A percentile compares a stretch with the other conserved stretches of the same genome.
These are phyloP conservation scores for Macaria notata DNA, from an alignment of 2,888 invertebrate genomes.

Conservation along the genomic window DNA sequence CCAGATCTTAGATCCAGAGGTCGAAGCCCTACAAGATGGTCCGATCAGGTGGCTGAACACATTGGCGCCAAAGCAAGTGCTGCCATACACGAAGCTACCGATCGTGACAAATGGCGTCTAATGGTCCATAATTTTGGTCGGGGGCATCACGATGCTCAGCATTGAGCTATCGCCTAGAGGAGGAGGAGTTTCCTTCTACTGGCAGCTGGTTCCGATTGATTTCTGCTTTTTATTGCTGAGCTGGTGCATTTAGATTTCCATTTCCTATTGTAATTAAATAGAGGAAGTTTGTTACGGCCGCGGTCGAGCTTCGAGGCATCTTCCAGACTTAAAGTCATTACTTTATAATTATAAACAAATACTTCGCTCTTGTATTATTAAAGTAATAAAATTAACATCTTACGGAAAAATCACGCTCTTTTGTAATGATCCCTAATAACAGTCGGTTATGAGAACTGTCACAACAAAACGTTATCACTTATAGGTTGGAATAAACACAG, in stretches of 20 bases:
- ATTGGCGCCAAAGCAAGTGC: too few relatives aligned
- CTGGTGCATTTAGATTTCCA: conserved; percentile 63
- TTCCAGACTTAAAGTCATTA: too few relatives aligned
- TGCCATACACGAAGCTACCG: too few relatives aligned
- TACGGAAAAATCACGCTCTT: conserved; percentile 3
- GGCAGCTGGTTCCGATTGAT: conserved; percentile 42
- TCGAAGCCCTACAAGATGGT: conserved; percentile 35
- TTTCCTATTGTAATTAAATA: conserved; percentile 69
- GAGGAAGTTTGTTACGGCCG: conserved; percentile 51
- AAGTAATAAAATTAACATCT: too few relatives aligned
- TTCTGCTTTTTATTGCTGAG: conserved; percentile 55
- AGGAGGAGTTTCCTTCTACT: conserved; percentile 34
- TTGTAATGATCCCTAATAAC: conserved; percentile 22
- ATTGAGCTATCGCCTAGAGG: too few relatives aligned
- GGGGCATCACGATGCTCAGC: too few relatives aligned
- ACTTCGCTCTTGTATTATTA: too few relatives aligned
- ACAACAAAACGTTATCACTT: conserved; percentile 31
- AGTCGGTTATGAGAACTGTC: conserved; percentile 31
- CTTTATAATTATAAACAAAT: too few relatives aligned
- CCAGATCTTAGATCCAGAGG: too few relatives aligned
- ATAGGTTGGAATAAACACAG: conserved; percentile 30
- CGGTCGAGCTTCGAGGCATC: conserved; percentile 31
- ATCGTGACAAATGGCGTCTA: too few relatives aligned
- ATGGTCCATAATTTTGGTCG: too few relatives aligned
- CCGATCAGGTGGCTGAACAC: too few relatives aligned